Percentiles rank a stretch among this genome's conserved stretches.
Conservation (phyloP, 2,113 vertebrate species). For the Oryzias celebensis region DNA sequence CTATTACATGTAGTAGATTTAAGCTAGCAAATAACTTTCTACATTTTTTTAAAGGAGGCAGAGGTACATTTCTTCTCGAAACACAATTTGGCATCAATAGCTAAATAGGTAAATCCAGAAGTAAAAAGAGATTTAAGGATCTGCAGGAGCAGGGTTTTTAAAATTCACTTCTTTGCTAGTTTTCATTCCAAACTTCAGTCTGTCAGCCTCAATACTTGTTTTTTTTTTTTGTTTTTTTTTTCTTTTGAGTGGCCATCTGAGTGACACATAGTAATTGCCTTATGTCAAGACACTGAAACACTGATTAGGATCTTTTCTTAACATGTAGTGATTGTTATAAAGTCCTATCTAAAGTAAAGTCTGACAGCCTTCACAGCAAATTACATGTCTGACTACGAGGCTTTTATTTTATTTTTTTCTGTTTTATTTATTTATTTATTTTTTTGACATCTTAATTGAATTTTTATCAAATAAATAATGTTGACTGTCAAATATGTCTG, state of each 20-base stretch:
- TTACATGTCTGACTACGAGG: constrained; percentile 1
- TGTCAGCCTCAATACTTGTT: not conserved
- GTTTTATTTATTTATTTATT: not conserved
- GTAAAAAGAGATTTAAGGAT: no score
- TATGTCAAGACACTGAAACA: constrained; percentile 17
- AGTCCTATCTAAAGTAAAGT: not conserved
- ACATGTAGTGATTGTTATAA: constrained; percentile 24
- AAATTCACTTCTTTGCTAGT: not conserved
- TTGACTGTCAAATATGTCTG: constrained; percentile 1
- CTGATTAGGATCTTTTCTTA: constrained; percentile 27
- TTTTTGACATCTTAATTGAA: constrained; percentile 26
- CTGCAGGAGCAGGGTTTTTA: not conserved
- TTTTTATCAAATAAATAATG: constrained; percentile 1
- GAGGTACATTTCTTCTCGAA: no score
- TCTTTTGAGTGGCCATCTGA: constrained; percentile 19
- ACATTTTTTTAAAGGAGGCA: no score
- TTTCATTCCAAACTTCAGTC: not conserved
- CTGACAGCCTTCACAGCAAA: constrained; percentile 9
- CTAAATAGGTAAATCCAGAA: no score
- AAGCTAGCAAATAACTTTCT: no score
- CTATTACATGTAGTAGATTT: no score
- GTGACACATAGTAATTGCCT: constrained; percentile 43
- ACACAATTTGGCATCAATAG: no score
- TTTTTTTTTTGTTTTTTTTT: constrained; percentile 21
- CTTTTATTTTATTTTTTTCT: not conserved